phyloP scores from a whole-genome alignment of 2,797 vertebrate species.

The Pangasius sanitwongsei region DNA sequence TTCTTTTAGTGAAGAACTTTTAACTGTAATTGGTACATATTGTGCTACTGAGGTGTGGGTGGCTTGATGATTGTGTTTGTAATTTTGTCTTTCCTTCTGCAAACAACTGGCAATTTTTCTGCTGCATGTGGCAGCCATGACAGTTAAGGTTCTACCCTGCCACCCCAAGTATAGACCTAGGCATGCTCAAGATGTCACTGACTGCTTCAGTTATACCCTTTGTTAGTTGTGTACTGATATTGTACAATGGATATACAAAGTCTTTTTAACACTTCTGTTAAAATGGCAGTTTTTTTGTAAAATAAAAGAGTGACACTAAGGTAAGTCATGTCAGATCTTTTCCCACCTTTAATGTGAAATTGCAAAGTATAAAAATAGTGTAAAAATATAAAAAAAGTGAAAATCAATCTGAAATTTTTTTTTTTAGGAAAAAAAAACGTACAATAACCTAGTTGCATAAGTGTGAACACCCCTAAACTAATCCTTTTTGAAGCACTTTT shows the following conservation, averaged over 20 bases:
- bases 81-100: conserved; percentile 3
- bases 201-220: neutral
- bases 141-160: neutral
- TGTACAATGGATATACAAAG: neutral
- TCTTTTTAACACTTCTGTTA: neutral
- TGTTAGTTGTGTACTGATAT: neutral
- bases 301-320: neutral
- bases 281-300: neutral
- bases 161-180: neutral
- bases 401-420: neutral
- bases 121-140: conserved; percentile 10
- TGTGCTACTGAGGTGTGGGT: conserved; percentile 20
- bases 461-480: neutral
- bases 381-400: no score
- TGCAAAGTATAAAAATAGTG: neutral
- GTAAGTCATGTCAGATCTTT: neutral
- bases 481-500: neutral
- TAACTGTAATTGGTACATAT: conserved; percentile 24
- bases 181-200: neutral
- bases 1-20: conserved; percentile 23
- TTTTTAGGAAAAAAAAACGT: neutral
- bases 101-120: neutral
- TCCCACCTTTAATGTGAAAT: neutral
- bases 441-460: neutral
- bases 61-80: neutral